Evolutionary conservation across 2,797 vertebrate species (phyloP), one percentile per base, ranked within the genome.

Genomic region (Acanthurus lineatus): DNA sequence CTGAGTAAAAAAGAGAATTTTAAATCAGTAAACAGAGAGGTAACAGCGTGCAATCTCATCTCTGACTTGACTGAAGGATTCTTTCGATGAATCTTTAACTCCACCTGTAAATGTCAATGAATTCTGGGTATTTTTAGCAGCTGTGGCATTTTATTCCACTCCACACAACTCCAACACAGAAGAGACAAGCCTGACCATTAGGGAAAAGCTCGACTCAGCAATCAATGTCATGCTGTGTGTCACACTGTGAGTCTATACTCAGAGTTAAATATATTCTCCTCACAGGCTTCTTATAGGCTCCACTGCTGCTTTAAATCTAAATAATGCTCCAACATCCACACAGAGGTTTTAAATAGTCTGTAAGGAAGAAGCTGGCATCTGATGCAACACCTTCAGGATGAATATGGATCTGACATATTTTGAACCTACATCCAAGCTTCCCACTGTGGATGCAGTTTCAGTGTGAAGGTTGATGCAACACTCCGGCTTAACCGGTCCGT

Each of bases 91-190:
- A 78, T 84, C 44, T 81, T 82, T 74, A 47, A 74, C 25, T 79
- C 70, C 6, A 54, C 62, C 70, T 73, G 74, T 44, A 80, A 82
- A 87, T 78, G 62, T 80, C 79, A 84, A 16, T 66, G 65, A 58
- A 57, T 56, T 62, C 73, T 67, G 49, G 53, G 35, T 61, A 49
- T 72, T 71, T 62, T 47, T 53, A 59, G 15, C 61, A 17, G 42
- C 40, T 0, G 20, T 17, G 12, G 6, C 25, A 49, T 69, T 69
- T 73, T 48, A 61, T 59, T 69, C 38, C 38, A n/a, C 25, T 47
- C 7, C 44, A 42, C 14, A 16, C 22, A 48, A 32, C 14, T 60
- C 17, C 16, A 2, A 44, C 40, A 7, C 40, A 40, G 2, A 12
- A 32, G 48, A 69, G 1, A 52, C 58, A 58, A 57, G 44, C n/a